These are phyloP conservation scores for Mellilla xanthometata DNA, from an alignment of 2,888 invertebrate species.

Conservation along the genomic window DNA sequence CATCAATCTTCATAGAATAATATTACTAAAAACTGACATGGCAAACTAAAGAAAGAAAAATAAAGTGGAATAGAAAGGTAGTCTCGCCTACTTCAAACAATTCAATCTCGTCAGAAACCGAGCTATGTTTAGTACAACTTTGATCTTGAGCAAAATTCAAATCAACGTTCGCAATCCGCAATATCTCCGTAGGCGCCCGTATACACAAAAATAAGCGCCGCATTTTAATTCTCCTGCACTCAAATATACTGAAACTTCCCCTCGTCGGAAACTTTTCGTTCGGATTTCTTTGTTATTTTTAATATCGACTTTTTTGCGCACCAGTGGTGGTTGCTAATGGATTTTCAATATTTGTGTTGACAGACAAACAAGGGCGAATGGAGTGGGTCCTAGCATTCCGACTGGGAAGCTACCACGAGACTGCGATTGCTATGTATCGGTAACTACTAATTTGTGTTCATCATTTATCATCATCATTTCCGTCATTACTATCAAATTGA, in stretches of 20 bases:
- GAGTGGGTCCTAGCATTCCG: conserved; percentile 57
- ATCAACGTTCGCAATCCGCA: conserved; percentile 12
- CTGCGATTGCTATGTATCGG: no score
- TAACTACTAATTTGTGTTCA: no score
- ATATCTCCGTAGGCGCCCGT: conserved; percentile 7
- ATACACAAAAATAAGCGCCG: conserved; percentile 16
- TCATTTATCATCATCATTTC: no score
- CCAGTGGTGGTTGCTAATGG: conserved; percentile 71
- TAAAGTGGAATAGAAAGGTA: no score
- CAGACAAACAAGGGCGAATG: conserved; percentile 70
- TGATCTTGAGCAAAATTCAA: conserved; percentile 11
- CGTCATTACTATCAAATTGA: no score
- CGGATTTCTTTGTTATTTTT: conserved; percentile 72
- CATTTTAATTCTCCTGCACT: conserved; percentile 40
- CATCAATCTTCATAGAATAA: no score
- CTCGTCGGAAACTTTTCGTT: conserved; percentile 52
- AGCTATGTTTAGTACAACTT: background rate
- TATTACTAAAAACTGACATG: no score
- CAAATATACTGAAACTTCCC: conserved; percentile 53
- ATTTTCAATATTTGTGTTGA: conserved; percentile 79
- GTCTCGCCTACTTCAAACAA: no score
- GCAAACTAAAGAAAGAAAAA: no score
- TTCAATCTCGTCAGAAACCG: no score
- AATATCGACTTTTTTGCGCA: conserved; percentile 71
- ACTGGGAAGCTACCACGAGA: conserved; percentile 39